Evolutionary conservation across 2,888 invertebrate genomes (phyloP).

Genomic region (Microdon myrmicae): DNA sequence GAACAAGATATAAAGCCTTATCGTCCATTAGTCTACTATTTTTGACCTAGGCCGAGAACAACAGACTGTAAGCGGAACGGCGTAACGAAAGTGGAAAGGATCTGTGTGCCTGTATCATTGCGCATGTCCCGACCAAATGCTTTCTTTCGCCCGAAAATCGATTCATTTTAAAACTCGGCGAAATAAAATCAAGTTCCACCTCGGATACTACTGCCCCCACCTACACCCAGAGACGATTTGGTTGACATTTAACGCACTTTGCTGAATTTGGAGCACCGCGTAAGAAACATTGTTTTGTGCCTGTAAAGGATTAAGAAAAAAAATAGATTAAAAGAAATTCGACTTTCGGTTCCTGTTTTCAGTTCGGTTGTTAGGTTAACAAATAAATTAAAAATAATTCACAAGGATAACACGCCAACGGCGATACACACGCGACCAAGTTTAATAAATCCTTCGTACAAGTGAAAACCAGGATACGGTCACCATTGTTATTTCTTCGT

Average conservation of each 20-base stretch:
- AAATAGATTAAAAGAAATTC: too few species aligned
- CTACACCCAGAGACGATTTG: constrained; percentile 27
- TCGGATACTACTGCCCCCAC: constrained; percentile 23
- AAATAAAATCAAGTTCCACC: constrained; percentile 34
- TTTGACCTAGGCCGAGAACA: constrained; percentile 53
- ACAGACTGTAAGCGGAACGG: not conserved
- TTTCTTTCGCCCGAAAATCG: constrained; percentile 45
- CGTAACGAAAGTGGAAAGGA: constrained; percentile 21
- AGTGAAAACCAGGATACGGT: constrained; percentile 36
- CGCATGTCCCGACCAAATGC: constrained; percentile 31
- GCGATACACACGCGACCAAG: constrained; percentile 2
- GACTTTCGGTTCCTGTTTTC: constrained; percentile 48
- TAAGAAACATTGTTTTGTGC: constrained; percentile 32
- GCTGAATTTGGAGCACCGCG: constrained; percentile 44
- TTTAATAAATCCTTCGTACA: constrained; percentile 9
- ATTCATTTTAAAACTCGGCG: constrained; percentile 48
- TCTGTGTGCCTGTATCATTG: constrained; percentile 6
- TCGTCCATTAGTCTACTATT: constrained; percentile 49
- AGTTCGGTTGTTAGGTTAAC: constrained; percentile 32
- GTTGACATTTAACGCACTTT: constrained; percentile 50
- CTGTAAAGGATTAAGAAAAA: constrained; percentile 19
- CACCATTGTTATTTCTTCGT: constrained; percentile 33
- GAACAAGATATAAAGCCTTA: constrained; percentile 24
- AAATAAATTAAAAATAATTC: not conserved
- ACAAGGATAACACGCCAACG: not conserved